Evolutionary conservation across 2,113 vertebrate genomes (phyloP), one percentile per base, ranked within the genome.

Genomic region (Azemiops feae): DNA sequence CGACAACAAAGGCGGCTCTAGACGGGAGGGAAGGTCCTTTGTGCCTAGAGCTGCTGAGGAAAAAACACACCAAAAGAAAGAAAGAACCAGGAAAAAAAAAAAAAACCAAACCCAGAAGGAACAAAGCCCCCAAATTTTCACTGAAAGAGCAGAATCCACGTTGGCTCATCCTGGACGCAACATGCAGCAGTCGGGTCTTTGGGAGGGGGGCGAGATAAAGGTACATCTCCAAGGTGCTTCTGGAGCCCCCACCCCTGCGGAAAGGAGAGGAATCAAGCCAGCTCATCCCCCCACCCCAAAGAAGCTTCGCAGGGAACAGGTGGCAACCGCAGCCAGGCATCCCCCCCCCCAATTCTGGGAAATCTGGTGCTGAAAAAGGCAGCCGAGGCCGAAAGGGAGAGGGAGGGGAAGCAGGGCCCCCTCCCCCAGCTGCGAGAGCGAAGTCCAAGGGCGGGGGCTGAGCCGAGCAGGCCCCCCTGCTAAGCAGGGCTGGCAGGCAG

Each of bases 391-490:
- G 69, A 23, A 5, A 9, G 89, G 89, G 30, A 55, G 60, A 23
- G 43, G 55, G 6, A 0, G 20, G 43, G 91, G 27, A 3, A 55
- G 23, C 58, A 30, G n/a, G 39, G 18, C 54, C 5, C 0, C 47
- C 7, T 22, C 93, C 16, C 43, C 89, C 88, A 8, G 94, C 89
- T 95, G 54, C 53, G 3, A 55, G 54, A 18, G 54, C 16, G 16
- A 3, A 43, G 74, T 43, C 74, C 74, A 22, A 9, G 34, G 74
- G 34, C 0, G 34, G 69, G n/a, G 90, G 94, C 12, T 18, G 25
- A 30, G 47, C 90, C n/a, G 0, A 89, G 90, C n/a, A 90, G 88
- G 55, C 88, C 81, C 88, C 91, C 92, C 90, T 90, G 94, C 95
- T 90, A 74, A 50, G 34, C 47, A 39, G 34, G 93, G 91, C 52